These are phyloP conservation scores for Saguinus midas DNA, from an alignment of 2,113 vertebrate genomes.

Conservation along the genomic window DNA sequence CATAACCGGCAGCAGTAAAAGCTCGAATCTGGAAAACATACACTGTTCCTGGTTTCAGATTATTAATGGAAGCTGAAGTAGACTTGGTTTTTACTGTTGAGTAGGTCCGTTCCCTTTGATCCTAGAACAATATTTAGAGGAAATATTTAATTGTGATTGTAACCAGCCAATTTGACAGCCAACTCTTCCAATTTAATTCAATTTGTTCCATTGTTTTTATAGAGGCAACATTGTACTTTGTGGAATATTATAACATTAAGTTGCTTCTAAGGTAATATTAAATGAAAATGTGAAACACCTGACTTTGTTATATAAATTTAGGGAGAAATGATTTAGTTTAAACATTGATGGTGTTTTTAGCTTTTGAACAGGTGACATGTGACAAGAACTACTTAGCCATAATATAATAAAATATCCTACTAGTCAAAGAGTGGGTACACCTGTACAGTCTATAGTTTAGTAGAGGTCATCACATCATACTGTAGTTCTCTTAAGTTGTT, in stretches of 20 bases:
- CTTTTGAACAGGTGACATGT: background rate
- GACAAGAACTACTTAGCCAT: slow-evolving; percentile 16
- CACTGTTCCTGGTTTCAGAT: slow-evolving; percentile 96
- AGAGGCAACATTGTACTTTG: slow-evolving; percentile 58
- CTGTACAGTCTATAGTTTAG: background rate
- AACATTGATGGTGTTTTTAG: slow-evolving; percentile 18
- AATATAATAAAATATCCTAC: background rate
- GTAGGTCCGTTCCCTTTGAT: slow-evolving; percentile 97
- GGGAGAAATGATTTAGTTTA: slow-evolving; percentile 65
- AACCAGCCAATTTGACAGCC: slow-evolving; percentile 66
- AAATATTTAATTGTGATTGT: slow-evolving; percentile 73
- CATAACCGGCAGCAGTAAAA: slow-evolving; percentile 97
- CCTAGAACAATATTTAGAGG: slow-evolving; percentile 84
- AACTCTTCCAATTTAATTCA: slow-evolving; percentile 73
- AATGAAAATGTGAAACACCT: slow-evolving; percentile 75
- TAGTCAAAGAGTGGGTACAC: background rate
- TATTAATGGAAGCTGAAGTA: slow-evolving; percentile 95
- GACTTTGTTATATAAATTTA: slow-evolving; percentile 68
- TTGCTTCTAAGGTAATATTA: slow-evolving; percentile 75
- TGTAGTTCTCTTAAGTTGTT: background rate
- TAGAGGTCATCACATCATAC: background rate
- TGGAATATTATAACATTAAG: slow-evolving; percentile 62
- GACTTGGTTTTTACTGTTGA: slow-evolving; percentile 96
- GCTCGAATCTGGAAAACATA: slow-evolving; percentile 99
- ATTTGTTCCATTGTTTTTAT: slow-evolving; percentile 68